A percentile compares a stretch with the other conserved stretches of the same genome.
phyloP scores from a whole-genome alignment of 2,888 invertebrate genomes.

The Xestoiulus laeticollis region DNA sequence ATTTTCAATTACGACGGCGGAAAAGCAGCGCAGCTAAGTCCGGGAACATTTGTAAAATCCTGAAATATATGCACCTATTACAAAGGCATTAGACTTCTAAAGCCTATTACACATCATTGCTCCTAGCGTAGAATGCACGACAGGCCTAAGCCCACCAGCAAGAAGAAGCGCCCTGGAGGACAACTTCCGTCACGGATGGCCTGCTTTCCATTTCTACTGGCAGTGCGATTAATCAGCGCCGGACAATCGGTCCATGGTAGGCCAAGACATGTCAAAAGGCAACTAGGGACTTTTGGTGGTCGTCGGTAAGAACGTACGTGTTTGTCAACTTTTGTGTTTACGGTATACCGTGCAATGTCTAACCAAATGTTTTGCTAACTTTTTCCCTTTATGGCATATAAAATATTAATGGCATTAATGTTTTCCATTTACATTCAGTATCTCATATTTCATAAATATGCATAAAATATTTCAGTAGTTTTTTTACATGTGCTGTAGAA shows the following conservation, averaged over 20 bases:
- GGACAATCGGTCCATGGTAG: not conserved
- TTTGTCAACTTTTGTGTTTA: no score
- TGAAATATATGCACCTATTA: slow-evolving; percentile 40
- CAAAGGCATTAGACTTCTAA: slow-evolving; percentile 44
- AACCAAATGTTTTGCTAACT: no score
- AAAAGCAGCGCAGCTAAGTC: slow-evolving; percentile 14
- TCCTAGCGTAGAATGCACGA: not conserved
- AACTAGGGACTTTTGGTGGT: no score
- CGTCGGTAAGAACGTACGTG: no score
- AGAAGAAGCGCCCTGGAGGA: not conserved
- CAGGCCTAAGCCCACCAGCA: slow-evolving; percentile 19
- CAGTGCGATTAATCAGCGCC: not conserved
- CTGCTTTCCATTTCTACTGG: not conserved
- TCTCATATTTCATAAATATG: no score
- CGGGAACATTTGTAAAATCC: slow-evolving; percentile 45
- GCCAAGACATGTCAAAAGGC: no score
- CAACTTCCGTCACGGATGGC: not conserved
- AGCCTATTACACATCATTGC: slow-evolving; percentile 43
- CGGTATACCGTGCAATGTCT: no score
- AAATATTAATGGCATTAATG: no score
- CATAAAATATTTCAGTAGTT: no score
- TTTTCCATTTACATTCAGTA: no score
- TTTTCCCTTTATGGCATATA: no score
- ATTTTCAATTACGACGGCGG: slow-evolving; percentile 43
- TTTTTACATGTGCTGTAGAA: no score